Evolutionary conservation across 2,888 invertebrate genomes (phyloP).

Genomic region (Acleris sparsana): DNA sequence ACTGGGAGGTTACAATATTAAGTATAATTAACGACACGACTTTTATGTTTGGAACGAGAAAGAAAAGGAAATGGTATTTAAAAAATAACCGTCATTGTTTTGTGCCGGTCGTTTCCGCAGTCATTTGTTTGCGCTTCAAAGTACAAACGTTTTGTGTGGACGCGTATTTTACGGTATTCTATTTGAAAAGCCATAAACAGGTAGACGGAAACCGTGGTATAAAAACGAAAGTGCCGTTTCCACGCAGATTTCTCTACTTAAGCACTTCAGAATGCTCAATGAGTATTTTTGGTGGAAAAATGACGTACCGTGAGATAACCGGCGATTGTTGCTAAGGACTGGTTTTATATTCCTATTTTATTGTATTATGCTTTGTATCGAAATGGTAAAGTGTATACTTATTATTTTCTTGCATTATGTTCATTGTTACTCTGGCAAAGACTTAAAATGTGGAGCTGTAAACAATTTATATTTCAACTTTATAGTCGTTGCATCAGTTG

Average conservation of each 20-base stretch:
- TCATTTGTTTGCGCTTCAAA: conserved; percentile 41
- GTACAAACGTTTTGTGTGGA: conserved; percentile 45
- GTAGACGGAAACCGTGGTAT: conserved; percentile 45
- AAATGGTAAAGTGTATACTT: not conserved
- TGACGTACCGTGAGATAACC: not conserved
- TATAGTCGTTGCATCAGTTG: conserved; percentile 48
- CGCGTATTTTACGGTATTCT: conserved; percentile 51
- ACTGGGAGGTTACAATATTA: conserved; percentile 11
- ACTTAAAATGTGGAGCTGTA: conserved; percentile 22
- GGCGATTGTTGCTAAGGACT: conserved; percentile 7
- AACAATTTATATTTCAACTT: conserved; percentile 41
- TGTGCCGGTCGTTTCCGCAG: conserved; percentile 33
- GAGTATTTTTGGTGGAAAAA: too few relatives aligned
- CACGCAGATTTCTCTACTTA: conserved; percentile 22
- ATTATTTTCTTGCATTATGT: conserved; percentile 13
- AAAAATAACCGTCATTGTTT: conserved; percentile 31
- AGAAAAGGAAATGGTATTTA: conserved; percentile 27
- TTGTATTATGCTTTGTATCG: conserved; percentile 6
- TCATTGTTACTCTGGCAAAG: conserved; percentile 38
- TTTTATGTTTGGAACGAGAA: conserved; percentile 26
- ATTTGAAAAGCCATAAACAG: conserved; percentile 52
- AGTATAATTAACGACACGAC: conserved; percentile 6
- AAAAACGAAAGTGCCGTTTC: conserved; percentile 42
- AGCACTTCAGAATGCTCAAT: not conserved
- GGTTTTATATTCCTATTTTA: conserved; percentile 9